Percentiles rank a stretch among this genome's conserved stretches.
Evolutionary conservation across 2,113 vertebrate genomes (phyloP).

Genomic region (Theropithecus gelada): DNA sequence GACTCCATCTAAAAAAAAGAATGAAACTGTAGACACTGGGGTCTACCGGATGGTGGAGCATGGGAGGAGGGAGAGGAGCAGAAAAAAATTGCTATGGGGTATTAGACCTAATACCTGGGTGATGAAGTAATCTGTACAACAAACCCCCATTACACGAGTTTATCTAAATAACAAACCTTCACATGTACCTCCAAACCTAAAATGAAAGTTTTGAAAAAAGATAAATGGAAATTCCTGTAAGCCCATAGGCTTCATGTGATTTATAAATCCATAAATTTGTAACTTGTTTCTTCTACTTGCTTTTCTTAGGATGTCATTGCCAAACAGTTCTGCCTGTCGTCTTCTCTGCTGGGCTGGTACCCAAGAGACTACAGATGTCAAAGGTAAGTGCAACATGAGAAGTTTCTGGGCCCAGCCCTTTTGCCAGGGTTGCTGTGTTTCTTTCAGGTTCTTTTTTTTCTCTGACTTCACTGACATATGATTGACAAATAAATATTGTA

Average conservation of each 20-base stretch:
- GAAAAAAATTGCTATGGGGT: too few relatives aligned
- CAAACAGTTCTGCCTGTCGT: neutral
- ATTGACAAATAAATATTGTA: neutral
- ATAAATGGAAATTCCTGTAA: neutral
- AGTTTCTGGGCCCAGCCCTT: neutral
- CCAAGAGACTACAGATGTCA: neutral
- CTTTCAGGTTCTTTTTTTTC: neutral
- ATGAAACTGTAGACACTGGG: too few relatives aligned
- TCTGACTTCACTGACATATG: neutral
- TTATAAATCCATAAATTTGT: neutral
- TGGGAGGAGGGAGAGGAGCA: too few relatives aligned
- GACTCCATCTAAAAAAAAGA: too few relatives aligned
- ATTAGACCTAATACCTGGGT: too few relatives aligned
- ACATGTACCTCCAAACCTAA: neutral
- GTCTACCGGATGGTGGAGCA: too few relatives aligned
- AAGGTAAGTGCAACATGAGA: slow-evolving; percentile 24
- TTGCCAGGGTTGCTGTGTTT: neutral
- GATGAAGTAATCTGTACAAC: too few relatives aligned
- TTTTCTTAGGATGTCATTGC: slow-evolving; percentile 53
- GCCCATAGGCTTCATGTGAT: neutral
- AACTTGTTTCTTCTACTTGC: slow-evolving; percentile 39
- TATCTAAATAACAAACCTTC: too few relatives aligned
- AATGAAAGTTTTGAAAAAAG: neutral
- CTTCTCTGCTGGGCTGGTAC: neutral
- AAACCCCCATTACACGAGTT: too few relatives aligned